Evolutionary conservation across 1,140 invertebrate genomes (phyloP), one percentile per base, ranked within the genome.

Genomic region (Gonatopus flavifemur): DNA sequence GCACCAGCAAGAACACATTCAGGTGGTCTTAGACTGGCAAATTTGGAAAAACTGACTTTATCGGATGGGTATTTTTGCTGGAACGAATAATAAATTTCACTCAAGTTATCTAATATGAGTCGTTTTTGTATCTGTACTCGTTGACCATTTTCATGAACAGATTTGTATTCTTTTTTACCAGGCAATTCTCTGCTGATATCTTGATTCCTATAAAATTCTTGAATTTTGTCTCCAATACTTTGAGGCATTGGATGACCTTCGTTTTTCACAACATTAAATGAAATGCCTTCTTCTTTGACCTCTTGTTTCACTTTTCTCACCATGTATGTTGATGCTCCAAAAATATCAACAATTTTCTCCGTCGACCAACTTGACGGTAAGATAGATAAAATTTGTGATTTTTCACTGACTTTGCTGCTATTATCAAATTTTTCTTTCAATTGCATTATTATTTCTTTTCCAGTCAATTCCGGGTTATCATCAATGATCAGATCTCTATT

Each of bases 1-100:
- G 52, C 40, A 38, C 52, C 52, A 30, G 57, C 47, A 16, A 59
- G 43, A 35, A 60, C 53, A 40, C 53, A 60, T 47, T 60, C 46
- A 36, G 49, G 43, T 38, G 47, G 51, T 45, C 51, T 58, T 16
- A 46, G 42, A 42, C 30, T 31, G 8, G 42, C 36, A 40, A 54
- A 54, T 54, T 54, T 50, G 19, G 49, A 52, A 37, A 59, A 59
- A 20, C 41, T 30, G 4, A 55, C 38, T 51, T 51, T 51, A 19
- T 45, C 43, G 32, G 28, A 22, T 35, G 43, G 37, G 35, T 48
- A 37, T 48, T 48, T 48, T 31, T 48, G 1, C 20, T 25, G 2
- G 28, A 38, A 39, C 3, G 18, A 48, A 18, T 48, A 15, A 48
- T 38, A 48, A 48, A 48, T 46, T 51, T 45, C 25, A 35, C 16